These are phyloP conservation scores for Conchocele bisecta DNA, from an alignment of 2,888 invertebrate species.

Conservation along the genomic window DNA sequence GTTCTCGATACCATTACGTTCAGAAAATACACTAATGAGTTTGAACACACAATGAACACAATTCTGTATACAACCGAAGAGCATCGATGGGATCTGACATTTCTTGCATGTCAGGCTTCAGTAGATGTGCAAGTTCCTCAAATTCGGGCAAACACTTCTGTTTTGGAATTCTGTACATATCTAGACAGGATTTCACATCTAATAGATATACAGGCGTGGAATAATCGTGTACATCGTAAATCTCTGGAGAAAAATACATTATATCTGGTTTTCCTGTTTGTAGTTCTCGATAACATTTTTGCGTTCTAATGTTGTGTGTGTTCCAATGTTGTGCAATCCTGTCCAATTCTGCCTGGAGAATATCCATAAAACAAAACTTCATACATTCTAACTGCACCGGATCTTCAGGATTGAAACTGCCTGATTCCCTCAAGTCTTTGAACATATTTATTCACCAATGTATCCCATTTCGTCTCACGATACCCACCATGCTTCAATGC, in stretches of 20 bases:
- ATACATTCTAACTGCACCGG: slow-evolving; percentile 8
- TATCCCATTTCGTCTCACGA: not conserved
- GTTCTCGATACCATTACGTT: too few relatives aligned
- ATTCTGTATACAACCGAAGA: slow-evolving; percentile 7
- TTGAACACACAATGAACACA: slow-evolving; percentile 4
- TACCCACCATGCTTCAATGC: slow-evolving; percentile 21
- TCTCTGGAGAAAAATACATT: slow-evolving; percentile 25
- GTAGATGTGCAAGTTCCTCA: slow-evolving; percentile 11
- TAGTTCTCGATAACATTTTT: slow-evolving; percentile 17
- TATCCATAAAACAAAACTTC: slow-evolving; percentile 34
- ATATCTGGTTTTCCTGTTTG: slow-evolving; percentile 26
- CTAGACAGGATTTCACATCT: slow-evolving; percentile 13
- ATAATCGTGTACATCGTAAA: slow-evolving; percentile 11
- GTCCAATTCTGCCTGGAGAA: slow-evolving; percentile 30
- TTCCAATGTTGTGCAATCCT: slow-evolving; percentile 23
- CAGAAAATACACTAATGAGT: not conserved
- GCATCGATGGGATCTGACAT: slow-evolving; percentile 6
- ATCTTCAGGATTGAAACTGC: slow-evolving; percentile 3
- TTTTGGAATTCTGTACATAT: slow-evolving; percentile 16
- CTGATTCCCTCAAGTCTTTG: slow-evolving; percentile 31
- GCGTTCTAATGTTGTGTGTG: slow-evolving; percentile 11
- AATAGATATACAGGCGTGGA: slow-evolving; percentile 5
- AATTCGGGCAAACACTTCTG: slow-evolving; percentile 11
- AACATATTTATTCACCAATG: slow-evolving; percentile 39
- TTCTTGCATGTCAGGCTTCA: slow-evolving; percentile 19